These are phyloP conservation scores for Harmothoe impar DNA, from an alignment of 2,888 invertebrate species.

Conservation along the genomic window DNA sequence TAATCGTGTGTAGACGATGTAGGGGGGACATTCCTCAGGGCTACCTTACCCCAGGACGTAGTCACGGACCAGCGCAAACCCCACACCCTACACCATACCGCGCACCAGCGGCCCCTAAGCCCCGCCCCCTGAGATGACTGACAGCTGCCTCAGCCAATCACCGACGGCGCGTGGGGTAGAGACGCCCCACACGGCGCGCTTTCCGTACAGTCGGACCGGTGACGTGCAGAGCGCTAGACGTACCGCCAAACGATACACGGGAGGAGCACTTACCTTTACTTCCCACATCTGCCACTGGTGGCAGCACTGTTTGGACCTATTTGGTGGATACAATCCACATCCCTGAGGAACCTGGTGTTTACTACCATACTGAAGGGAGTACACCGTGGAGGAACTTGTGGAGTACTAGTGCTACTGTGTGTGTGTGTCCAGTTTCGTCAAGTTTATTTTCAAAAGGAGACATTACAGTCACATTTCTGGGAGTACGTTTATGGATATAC, in stretches of 20 bases:
- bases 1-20: too few species aligned
- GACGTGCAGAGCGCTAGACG: background rate
- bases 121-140: background rate
- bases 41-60: slow-evolving; percentile 5
- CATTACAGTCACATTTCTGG: too few species aligned
- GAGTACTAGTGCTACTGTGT: background rate
- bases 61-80: background rate
- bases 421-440: background rate
- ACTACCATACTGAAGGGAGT: background rate
- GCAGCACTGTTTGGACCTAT: slow-evolving; percentile 37
- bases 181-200: background rate
- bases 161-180: slow-evolving; percentile 9
- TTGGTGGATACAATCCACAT: background rate
- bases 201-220: background rate
- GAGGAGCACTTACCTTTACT: background rate
- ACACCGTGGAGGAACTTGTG: background rate
- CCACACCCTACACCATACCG: too few species aligned
- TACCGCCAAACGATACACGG: background rate
- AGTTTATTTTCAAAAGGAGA: background rate
- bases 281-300: slow-evolving; percentile 32
- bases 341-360: too few species aligned
- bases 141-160: slow-evolving; percentile 42
- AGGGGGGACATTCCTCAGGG: slow-evolving; percentile 18
- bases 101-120: background rate
- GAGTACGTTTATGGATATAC: too few species aligned